Evolutionary conservation across 2,113 vertebrate species (phyloP), one percentile per base, ranked within the genome.

Genomic region (Haliaeetus leucogaster): DNA sequence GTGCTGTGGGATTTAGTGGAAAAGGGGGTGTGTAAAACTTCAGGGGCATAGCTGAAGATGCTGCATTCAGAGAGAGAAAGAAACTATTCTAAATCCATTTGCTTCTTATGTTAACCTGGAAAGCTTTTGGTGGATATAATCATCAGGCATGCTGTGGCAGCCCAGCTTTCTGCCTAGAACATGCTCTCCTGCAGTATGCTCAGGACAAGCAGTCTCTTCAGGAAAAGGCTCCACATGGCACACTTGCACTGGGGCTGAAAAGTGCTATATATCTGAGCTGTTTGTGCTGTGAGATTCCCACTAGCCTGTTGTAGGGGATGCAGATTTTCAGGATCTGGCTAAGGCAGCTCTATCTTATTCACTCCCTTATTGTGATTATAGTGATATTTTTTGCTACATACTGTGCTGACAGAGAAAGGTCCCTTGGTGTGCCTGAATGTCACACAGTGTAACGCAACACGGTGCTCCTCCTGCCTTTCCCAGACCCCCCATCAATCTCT

Each of bases 261-360:
- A 85, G 14, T 11, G 11, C 40, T 62, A 23, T 48, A 23, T 48
- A 2, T 80, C 86, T 71, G 82, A 93, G 43, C 55, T 76, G 30
- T 70, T 87, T 96, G 89, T 91, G 68, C 86, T 66, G 62, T 72
- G 40, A 78, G 79, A 86, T 63, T 96, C 70, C 55, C 86, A 82
- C 7, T 13, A 89, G 53, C 56, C 56, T 40, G 5, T 36, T 63
- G 80, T 38, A 81, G 45, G 26, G 50, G n/a, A 95, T 72, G 90
- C 29, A 62, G 18, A 92, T 91, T 89, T 89, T 62, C 82, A 66
- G 96, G 63, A 50, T 32, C 71, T 94, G 86, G 48, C 79, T 65
- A 32, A 70, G 62, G 36, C 48, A 80, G 25, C 50, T 53, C 63
- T 80, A 45, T 96, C 66, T 40, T 76, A 38, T 34, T 78, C 66